Evolutionary conservation across 2,113 vertebrate species (phyloP), one percentile per base, ranked within the genome.

Genomic region (Poeciliopsis turrubarensis): DNA sequence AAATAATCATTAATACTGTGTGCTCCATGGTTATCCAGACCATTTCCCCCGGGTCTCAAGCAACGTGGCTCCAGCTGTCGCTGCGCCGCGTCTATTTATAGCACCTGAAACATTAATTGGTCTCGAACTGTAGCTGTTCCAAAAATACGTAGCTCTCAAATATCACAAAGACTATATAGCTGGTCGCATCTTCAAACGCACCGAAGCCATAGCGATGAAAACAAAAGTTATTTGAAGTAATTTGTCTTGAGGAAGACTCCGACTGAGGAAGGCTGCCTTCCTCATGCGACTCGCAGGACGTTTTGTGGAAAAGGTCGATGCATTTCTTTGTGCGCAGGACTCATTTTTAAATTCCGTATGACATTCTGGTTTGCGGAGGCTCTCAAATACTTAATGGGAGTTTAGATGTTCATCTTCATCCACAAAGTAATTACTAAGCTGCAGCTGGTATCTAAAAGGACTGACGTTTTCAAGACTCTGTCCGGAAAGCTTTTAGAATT

Each of bases 381-480:
- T 26, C 13, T 37, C 1, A 60, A 60, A 70, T 34, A 27, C 22
- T 12, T 70, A 10, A 25, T 37, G 31, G 31, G 19, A 34, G 22
- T 34, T 63, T 57, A n/a, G 11, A 57, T 64, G 60, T 80, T 77
- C 6, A 19, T n/a, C 67, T 63, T 51, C 77, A 47, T 79, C 65
- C 47, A 27, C 44, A 17, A 5, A 54, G 22, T 54, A 10, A 25
- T 54, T n/a, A 3, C 22, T 25, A 25, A 54, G 25, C 51, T 25
- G n/a, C 19, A n/a, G 51, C 51, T 25, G 9, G 8, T 25, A 54
- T 54, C 5, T 25, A 8, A 54, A 22, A 54, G 19, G 51, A 54
- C 25, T 25, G 3, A 10, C 19, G 22, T 54, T 54, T 6, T 10
- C 51, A 54, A 10, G 19, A 10, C 25, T 54, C 22, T 54, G 11